Conservation (phyloP, 2,113 vertebrate genomes). For the Corythoichthys haematopterus region DNA sequence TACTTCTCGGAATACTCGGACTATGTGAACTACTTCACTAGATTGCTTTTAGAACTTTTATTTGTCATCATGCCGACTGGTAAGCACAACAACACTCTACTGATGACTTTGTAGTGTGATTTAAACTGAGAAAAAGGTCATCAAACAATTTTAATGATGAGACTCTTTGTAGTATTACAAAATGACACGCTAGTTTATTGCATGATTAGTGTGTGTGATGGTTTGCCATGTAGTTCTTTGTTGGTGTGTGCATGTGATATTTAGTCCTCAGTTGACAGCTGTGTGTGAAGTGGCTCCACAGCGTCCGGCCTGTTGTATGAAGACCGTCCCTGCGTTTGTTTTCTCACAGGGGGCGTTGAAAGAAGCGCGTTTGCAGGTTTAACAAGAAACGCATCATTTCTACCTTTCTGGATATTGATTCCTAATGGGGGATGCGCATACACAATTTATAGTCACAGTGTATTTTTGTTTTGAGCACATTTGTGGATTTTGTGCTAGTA, state of each 20-base stretch:
- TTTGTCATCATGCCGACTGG: constrained; percentile 63
- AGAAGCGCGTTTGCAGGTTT: constrained; percentile 33
- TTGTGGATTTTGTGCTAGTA: neutral
- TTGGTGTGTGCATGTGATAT: constrained; percentile 37
- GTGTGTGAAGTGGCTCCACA: constrained; percentile 35
- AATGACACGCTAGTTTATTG: constrained; percentile 13
- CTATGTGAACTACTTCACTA: constrained; percentile 41
- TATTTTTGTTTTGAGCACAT: neutral
- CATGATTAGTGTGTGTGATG: constrained; percentile 17
- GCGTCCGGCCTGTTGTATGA: constrained; percentile 27
- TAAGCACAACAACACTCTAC: constrained; percentile 32
- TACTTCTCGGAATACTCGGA: constrained; percentile 48
- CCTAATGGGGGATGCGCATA: too few species aligned
- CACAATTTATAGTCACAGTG: too few species aligned
- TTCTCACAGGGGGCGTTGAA: constrained; percentile 27
- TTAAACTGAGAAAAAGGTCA: neutral
- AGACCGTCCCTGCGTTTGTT: constrained; percentile 34
- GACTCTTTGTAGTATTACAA: constrained; percentile 8
- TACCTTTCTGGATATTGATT: neutral
- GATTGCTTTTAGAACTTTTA: neutral
- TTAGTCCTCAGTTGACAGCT: constrained; percentile 38
- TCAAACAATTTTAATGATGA: neutral
- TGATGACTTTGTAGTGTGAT: neutral
- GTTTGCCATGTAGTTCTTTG: constrained; percentile 18
- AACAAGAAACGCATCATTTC: constrained; percentile 3